Evolutionary conservation across 2,888 invertebrate genomes (phyloP), one percentile per base, ranked within the genome.

Genomic region (Xylocampa areola): DNA sequence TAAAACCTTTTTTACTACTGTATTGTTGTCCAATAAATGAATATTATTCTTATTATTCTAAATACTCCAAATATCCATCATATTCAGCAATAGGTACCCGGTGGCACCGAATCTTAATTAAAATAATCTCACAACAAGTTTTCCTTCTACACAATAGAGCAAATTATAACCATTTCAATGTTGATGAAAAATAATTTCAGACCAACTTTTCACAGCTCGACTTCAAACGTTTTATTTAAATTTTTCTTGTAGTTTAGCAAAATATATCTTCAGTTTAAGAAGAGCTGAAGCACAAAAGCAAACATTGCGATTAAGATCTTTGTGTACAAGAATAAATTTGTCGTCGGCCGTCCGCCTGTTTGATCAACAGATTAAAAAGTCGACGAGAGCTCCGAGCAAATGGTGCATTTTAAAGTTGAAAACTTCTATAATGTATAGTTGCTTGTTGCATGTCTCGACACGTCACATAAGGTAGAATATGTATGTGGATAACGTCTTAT

Each of bases 351-450:
- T 69, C 74, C 80, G 79, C 68, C 82, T 88, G 88, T 91, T 91
- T 91, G 91, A 91, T 91, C 89, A 84, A 84, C 81, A 90, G 91
- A 91, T 91, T 90, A 90, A 87, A 87, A 88, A 87, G 79, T 83
- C 82, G 79, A 78, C 81, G 80, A 82, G 78, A 78, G 81, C 71
- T 73, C 65, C 73, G 69, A 80, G 85, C 84, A 84, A 88, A 87
- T 86, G 86, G 84, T 81, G 85, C 83, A 85, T 86, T 85, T 86
- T 81, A 81, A 82, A 85, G 79, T 82, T 78, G 59, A 75, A 79
- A 75, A 78, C 72, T 79, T 79, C 73, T 75, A 44, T 67, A 70
- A 74, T 71, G 68, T 75, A 48, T 73, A 63, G 52, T 53, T 54
- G 50, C 63, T 69, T 66, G 43, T 61, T 64, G 67, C 67, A 68